Evolutionary conservation across 2,113 vertebrate species (phyloP), one percentile per base, ranked within the genome.

Genomic region (Epinephelus moara): DNA sequence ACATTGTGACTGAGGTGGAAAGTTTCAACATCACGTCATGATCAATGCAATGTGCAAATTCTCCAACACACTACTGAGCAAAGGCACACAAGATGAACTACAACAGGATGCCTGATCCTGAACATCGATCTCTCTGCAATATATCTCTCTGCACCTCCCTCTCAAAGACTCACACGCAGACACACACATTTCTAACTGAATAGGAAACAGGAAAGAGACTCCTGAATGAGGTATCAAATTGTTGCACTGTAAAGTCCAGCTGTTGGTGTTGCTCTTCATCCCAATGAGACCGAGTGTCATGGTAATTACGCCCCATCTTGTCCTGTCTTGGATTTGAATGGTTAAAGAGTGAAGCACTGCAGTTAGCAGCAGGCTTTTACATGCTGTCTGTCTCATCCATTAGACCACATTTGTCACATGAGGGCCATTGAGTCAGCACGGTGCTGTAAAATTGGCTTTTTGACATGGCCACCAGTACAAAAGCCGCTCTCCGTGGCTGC

Each of bases 361-460:
- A 90, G 83, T 87, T 81, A 93, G 92, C 92, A 92, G 91, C 92
- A 92, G 92, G 94, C 87, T 87, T 91, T 92, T 79, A 81, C 91
- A 80, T 90, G 89, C 88, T 91, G 92, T 88, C 91, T 89, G 90
- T 94, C 92, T 90, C 89, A 70, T 91, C 94, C 94, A 95, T 95
- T 95, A 95, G 93, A 53, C 79, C 88, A 76, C 93, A 93, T 94
- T 94, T 94, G 94, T 93, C 94, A 92, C 88, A 91, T 53, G 76
- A 88, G 93, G 93, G 92, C 93, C 89, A 92, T 95, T 95, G 94
- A 95, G 89, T 79, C 89, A 68, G 85, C 82, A 56, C 85, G 11
- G 86, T 80, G 93, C 93, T 90, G 92, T 96, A 95, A 96, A 95
- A 95, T 87, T 88, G 80, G 88, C 94, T 95, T 94, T 95, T 93